Conservation (phyloP, 23 tunicate species). For the Styela clava region DNA sequence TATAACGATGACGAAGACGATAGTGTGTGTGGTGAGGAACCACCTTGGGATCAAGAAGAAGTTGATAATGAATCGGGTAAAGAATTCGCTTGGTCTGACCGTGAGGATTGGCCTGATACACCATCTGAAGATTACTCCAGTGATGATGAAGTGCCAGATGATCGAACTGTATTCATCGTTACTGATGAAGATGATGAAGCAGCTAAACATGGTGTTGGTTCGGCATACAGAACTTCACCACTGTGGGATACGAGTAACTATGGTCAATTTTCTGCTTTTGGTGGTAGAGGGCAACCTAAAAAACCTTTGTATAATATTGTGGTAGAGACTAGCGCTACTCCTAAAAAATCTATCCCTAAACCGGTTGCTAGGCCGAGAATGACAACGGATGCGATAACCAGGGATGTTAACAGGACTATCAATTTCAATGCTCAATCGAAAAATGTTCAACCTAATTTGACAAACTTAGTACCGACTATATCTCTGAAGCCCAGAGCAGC, state of each 20-base stretch:
- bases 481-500: conserved; percentile 18
- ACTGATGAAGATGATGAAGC: background rate
- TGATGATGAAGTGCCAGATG: conserved; percentile 8
- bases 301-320: conserved; percentile 28
- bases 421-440: conserved; percentile 1
- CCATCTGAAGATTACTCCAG: conserved; percentile 20
- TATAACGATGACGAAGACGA: conserved; percentile 31
- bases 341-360: background rate
- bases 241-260: background rate
- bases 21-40: conserved; percentile 23
- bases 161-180: background rate
- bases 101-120: conserved; percentile 29
- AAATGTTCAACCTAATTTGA: background rate
- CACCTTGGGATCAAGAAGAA: background rate
- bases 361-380: background rate
- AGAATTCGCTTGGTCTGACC: conserved; percentile 24
- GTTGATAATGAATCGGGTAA: background rate
- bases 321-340: conserved; percentile 23
- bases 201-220: background rate
- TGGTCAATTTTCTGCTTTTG: background rate
- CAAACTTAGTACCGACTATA: conserved; percentile 21
- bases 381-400: conserved; percentile 5
- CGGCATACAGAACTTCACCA: background rate
- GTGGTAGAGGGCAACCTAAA: conserved; percentile 9
- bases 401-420: conserved; percentile 22